Evolutionary conservation across 2,888 invertebrate species (phyloP).

Genomic region (Dendrolimus pini): DNA sequence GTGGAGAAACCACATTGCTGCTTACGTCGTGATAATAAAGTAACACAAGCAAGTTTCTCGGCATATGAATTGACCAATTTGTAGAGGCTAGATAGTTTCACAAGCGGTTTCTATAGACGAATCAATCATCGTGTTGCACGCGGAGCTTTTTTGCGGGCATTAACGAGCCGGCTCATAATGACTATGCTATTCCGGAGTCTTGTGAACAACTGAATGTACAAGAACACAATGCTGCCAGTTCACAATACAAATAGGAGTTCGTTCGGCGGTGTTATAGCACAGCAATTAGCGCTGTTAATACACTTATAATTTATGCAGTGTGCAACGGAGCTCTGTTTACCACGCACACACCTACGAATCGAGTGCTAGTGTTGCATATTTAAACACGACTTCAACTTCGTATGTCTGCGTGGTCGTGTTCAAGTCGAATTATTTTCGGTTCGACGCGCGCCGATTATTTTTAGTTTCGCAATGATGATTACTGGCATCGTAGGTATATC

Average conservation of each 20-base stretch:
- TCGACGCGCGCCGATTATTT: constrained; percentile 40
- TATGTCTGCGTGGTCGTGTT: constrained; percentile 41
- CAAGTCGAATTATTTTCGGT: constrained; percentile 41
- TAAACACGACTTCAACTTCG: constrained; percentile 15
- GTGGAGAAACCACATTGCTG: constrained; percentile 37
- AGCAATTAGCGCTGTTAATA: constrained; percentile 55
- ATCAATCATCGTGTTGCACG: constrained; percentile 54
- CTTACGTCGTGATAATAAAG: constrained; percentile 39
- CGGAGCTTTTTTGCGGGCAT: constrained; percentile 48
- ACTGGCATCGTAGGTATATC: constrained; percentile 24
- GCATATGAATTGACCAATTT: constrained; percentile 56
- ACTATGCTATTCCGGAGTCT: constrained; percentile 44
- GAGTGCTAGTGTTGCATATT: constrained; percentile 3
- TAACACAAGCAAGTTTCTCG: constrained; percentile 49
- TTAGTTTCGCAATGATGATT: constrained; percentile 41
- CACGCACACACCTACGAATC: constrained; percentile 4
- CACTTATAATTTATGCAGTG: constrained; percentile 40
- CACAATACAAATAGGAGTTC: constrained; percentile 43
- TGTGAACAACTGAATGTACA: constrained; percentile 29
- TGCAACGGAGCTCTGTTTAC: constrained; percentile 23
- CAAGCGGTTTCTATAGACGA: constrained; percentile 47
- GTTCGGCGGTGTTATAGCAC: constrained; percentile 42
- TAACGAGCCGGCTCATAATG: constrained; percentile 52
- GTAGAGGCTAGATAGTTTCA: constrained; percentile 49
- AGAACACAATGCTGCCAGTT: constrained; percentile 40